Conservation (phyloP, 2,888 invertebrate genomes). For the Diachrysia chrysitis region DNA sequence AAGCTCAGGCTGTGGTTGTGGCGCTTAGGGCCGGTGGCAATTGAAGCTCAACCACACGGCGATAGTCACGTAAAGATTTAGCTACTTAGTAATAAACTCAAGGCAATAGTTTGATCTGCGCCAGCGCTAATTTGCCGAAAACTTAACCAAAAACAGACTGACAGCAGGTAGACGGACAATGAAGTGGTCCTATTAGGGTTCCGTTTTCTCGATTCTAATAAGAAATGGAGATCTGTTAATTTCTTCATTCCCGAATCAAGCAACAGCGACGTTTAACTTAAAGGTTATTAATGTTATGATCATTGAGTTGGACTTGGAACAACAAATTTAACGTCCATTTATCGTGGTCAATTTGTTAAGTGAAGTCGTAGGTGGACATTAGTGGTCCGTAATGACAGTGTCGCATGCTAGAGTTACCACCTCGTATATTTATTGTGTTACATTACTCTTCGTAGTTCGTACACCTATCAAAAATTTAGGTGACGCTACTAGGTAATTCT, state of each 20-base stretch:
- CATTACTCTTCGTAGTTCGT: slow-evolving; percentile 57
- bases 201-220: background rate
- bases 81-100: too few relatives aligned
- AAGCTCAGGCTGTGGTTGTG: background rate
- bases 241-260: slow-evolving; percentile 18
- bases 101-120: too few relatives aligned
- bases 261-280: slow-evolving; percentile 26
- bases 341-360: slow-evolving; percentile 82
- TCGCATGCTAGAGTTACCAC: slow-evolving; percentile 75
- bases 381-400: slow-evolving; percentile 76
- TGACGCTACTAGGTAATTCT: background rate
- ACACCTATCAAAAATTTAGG: slow-evolving; percentile 15
- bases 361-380: slow-evolving; percentile 77
- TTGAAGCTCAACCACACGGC: background rate
- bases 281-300: slow-evolving; percentile 44
- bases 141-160: too few relatives aligned
- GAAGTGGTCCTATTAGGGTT: too few relatives aligned
- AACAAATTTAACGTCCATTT: slow-evolving; percentile 58
- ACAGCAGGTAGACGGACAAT: too few relatives aligned
- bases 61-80: background rate
- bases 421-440: slow-evolving; percentile 70
- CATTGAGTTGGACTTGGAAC: slow-evolving; percentile 40
- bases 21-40: background rate
- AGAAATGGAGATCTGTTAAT: background rate
- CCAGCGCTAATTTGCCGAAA: too few relatives aligned